Evolutionary conservation across 1,140 invertebrate genomes (phyloP).

Genomic region (Bombus waltoni): DNA sequence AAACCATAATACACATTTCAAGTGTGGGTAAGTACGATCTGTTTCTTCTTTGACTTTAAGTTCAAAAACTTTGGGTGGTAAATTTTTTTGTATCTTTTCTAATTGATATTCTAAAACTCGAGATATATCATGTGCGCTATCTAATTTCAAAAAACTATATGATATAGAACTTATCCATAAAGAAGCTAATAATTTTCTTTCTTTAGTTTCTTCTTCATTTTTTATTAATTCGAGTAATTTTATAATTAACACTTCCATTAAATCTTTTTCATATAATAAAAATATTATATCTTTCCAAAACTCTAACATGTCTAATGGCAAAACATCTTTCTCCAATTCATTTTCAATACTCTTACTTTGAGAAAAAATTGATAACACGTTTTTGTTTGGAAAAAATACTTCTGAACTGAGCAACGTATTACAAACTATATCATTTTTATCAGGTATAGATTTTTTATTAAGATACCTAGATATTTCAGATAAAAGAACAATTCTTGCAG

Average conservation of each 20-base stretch:
- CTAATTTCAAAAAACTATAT: slow-evolving; percentile 79
- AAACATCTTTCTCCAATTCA: slow-evolving; percentile 33
- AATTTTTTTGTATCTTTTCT: slow-evolving; percentile 49
- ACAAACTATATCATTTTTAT: slow-evolving; percentile 66
- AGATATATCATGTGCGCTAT: slow-evolving; percentile 72
- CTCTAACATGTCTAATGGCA: slow-evolving; percentile 70
- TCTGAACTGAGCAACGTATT: slow-evolving; percentile 71
- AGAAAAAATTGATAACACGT: slow-evolving; percentile 72
- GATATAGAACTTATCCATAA: slow-evolving; percentile 84
- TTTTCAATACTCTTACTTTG: slow-evolving; percentile 11
- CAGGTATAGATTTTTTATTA: slow-evolving; percentile 55
- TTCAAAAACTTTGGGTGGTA: slow-evolving; percentile 55
- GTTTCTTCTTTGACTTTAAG: slow-evolving; percentile 62
- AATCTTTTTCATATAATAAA: slow-evolving; percentile 82
- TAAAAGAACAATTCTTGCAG: slow-evolving; percentile 66
- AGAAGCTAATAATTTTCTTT: slow-evolving; percentile 80
- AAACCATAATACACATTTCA: slow-evolving; percentile 65
- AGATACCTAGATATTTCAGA: slow-evolving; percentile 72
- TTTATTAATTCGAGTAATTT: slow-evolving; percentile 81
- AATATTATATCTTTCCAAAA: slow-evolving; percentile 83
- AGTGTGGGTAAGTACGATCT: slow-evolving; percentile 62
- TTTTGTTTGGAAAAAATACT: slow-evolving; percentile 72
- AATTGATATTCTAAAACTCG: slow-evolving; percentile 69
- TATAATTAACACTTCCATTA: slow-evolving; percentile 81
- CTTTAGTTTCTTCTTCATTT: slow-evolving; percentile 69